Conservation (phyloP, 2,797 vertebrate genomes). For the Scolopax bukidnonensis region DNA sequence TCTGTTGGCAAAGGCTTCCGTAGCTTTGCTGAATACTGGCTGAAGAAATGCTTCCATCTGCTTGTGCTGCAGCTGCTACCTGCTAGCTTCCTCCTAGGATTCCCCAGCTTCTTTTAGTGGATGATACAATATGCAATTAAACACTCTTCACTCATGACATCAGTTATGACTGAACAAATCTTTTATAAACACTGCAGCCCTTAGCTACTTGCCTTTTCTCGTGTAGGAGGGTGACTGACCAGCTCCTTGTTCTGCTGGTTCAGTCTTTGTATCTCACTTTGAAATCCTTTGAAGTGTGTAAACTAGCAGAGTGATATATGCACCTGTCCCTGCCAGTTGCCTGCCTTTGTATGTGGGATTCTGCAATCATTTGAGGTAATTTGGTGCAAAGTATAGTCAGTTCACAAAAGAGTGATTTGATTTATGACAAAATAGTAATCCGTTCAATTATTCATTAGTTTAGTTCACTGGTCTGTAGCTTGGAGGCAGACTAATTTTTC, state of each 20-base stretch:
- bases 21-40: not conserved
- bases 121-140: not conserved
- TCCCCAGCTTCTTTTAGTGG: not conserved
- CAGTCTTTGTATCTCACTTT: not conserved
- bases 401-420: not conserved
- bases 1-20: not conserved
- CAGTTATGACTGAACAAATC: not conserved
- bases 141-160: not conserved
- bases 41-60: not conserved
- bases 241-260: not conserved
- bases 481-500: not conserved
- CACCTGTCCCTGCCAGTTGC: not conserved
- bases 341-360: not conserved
- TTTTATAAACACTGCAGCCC: not conserved
- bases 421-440: not conserved
- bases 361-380: not conserved
- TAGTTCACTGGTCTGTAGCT: not conserved
- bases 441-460: not conserved
- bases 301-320: not conserved
- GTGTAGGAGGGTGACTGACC: not conserved
- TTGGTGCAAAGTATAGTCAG: not conserved
- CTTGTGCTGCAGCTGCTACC: not conserved
- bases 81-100: not conserved
- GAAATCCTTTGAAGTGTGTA: not conserved
- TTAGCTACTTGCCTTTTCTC: not conserved